phyloP scores from a whole-genome alignment of 1,140 invertebrate genomes.

The Notospermus geniculatus region DNA sequence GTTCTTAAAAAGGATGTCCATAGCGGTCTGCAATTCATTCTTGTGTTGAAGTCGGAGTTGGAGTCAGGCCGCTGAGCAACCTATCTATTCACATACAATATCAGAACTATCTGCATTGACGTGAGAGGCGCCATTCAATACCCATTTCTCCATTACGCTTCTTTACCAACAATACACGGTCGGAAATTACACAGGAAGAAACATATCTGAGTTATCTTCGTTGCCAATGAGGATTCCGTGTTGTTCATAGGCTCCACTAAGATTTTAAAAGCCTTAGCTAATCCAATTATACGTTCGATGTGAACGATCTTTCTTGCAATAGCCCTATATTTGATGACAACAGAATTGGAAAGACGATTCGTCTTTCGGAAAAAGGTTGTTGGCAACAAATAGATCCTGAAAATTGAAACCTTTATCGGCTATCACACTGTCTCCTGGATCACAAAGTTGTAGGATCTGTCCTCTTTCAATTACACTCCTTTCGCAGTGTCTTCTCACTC shows the following conservation, averaged over 20 bases:
- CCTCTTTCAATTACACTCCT: too few species aligned
- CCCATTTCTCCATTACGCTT: too few species aligned
- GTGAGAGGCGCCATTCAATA: too few species aligned
- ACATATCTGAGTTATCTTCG: neutral
- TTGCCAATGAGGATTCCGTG: too few species aligned
- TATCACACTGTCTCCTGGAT: neutral
- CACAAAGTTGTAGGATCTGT: neutral
- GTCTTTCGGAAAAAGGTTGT: neutral
- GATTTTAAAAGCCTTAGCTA: neutral
- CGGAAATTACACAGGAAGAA: neutral
- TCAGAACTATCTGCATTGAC: too few species aligned
- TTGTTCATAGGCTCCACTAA: neutral
- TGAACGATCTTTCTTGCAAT: neutral
- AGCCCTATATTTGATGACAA: neutral
- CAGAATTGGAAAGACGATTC: neutral
- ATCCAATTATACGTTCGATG: neutral
- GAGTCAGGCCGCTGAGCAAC: too few species aligned
- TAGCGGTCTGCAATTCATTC: too few species aligned
- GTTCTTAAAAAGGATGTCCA: too few species aligned
- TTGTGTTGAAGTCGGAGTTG: too few species aligned
- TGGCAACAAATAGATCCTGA: neutral
- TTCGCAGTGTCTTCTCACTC: too few species aligned
- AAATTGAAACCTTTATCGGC: neutral
- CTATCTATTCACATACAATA: too few species aligned
- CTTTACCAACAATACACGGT: neutral